Percentiles rank a stretch among this genome's conserved stretches.
These are phyloP conservation scores for Pseudomyrmex cubaensis DNA, from an alignment of 1,140 invertebrate species.

Conservation along the genomic window DNA sequence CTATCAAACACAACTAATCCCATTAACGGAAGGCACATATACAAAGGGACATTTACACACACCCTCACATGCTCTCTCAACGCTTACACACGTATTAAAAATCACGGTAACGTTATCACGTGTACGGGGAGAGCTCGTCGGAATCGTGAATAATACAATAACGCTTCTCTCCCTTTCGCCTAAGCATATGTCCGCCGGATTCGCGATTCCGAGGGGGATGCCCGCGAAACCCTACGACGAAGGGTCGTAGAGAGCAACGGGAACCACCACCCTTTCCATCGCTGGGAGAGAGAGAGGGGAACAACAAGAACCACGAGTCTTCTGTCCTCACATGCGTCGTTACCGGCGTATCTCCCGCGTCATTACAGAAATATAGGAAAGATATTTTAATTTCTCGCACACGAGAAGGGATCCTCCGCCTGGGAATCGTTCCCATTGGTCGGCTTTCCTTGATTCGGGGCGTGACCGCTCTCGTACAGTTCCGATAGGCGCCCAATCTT, in stretches of 20 bases:
- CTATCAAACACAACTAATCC: conserved; percentile 80
- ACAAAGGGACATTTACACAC: conserved; percentile 55
- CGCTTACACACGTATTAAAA: conserved; percentile 76
- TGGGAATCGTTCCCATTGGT: conserved; percentile 73
- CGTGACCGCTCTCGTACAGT: conserved; percentile 67
- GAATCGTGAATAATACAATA: conserved; percentile 80
- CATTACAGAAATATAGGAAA: conserved; percentile 73
- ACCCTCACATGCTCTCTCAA: conserved; percentile 51
- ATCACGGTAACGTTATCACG: conserved; percentile 81
- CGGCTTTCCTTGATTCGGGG: conserved; percentile 64
- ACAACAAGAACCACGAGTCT: not conserved
- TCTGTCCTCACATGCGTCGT: conserved; percentile 61
- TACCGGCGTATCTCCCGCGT: conserved; percentile 68
- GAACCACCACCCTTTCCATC: conserved; percentile 52
- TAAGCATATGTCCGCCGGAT: conserved; percentile 75
- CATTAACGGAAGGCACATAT: conserved; percentile 69
- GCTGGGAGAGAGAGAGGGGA: conserved; percentile 14
- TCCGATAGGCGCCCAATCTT: conserved; percentile 36
- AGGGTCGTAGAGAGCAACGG: conserved; percentile 51
- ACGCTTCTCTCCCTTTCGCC: conserved; percentile 64
- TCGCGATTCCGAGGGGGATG: conserved; percentile 59
- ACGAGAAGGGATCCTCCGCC: conserved; percentile 64
- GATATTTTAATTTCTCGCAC: conserved; percentile 79
- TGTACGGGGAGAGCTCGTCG: conserved; percentile 11
- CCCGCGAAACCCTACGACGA: conserved; percentile 58